These are phyloP conservation scores for Microtus richardsoni DNA, from an alignment of 2,113 vertebrate genomes.

Conservation along the genomic window DNA sequence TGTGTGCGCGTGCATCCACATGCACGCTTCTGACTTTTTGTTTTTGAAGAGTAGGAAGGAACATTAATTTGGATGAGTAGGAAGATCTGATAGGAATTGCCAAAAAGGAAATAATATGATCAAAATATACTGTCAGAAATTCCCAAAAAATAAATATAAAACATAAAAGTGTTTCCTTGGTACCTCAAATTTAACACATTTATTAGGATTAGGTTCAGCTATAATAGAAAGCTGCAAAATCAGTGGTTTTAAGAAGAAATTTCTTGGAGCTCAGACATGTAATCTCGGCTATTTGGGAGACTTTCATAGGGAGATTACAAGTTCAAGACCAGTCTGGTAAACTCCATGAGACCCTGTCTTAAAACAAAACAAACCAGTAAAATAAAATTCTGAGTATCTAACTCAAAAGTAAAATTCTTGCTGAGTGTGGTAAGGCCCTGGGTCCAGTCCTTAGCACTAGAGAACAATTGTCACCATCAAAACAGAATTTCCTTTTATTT, in stretches of 20 bases:
- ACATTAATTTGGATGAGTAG: background rate
- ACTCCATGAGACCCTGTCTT: background rate
- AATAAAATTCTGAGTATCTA: background rate
- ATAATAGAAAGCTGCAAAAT: conserved; percentile 3
- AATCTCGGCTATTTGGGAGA: background rate
- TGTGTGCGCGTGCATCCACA: background rate
- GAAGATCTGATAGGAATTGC: background rate
- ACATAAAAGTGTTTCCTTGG: background rate
- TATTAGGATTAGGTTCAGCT: background rate
- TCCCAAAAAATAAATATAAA: background rate
- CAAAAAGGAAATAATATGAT: background rate
- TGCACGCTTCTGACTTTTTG: background rate
- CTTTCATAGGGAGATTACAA: background rate
- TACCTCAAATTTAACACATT: background rate
- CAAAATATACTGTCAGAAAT: background rate
- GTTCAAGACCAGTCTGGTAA: background rate
- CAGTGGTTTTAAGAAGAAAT: background rate
- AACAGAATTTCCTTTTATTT: background rate
- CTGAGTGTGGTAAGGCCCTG: background rate
- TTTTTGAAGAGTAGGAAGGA: background rate
- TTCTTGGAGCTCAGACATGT: background rate
- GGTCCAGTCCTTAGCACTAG: background rate
- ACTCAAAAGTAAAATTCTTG: background rate
- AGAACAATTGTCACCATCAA: background rate
- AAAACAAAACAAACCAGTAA: background rate